Percentiles rank a stretch among this genome's conserved stretches.
These are phyloP conservation scores for Homarus gammarus DNA, from an alignment of 2,888 invertebrate genomes.

Conservation along the genomic window DNA sequence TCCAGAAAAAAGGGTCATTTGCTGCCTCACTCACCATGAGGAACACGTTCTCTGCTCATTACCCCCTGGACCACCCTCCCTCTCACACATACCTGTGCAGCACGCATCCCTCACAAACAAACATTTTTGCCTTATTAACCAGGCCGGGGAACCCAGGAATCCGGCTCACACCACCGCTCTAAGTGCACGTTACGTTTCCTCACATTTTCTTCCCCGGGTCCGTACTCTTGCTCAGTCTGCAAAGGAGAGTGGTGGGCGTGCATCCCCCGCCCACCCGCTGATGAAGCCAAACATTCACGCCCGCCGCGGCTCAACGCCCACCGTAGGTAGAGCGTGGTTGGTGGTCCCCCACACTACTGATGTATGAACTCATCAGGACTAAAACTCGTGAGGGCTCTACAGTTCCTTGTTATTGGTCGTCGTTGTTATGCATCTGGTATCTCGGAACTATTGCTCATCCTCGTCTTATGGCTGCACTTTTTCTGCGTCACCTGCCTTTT, in stretches of 20 bases:
- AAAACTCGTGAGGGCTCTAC: conserved; percentile 39
- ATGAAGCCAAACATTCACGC: conserved; percentile 56
- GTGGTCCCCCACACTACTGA: conserved; percentile 51
- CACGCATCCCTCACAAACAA: conserved; percentile 8
- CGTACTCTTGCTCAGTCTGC: neutral
- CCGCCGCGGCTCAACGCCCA: neutral
- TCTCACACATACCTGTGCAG: neutral
- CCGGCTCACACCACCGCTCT: neutral
- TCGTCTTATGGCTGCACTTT: conserved; percentile 38
- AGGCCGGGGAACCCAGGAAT: neutral
- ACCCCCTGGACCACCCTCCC: neutral
- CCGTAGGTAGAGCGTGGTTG: conserved; percentile 19
- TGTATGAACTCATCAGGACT: conserved; percentile 63
- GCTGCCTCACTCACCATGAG: neutral
- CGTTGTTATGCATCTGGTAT: conserved; percentile 57
- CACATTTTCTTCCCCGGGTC: neutral
- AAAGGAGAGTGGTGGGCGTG: conserved; percentile 5
- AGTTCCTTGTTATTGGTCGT: conserved; percentile 56
- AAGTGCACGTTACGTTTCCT: neutral
- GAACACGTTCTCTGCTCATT: conserved; percentile 42
- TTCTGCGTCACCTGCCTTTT: conserved; percentile 39
- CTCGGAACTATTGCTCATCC: conserved; percentile 53
- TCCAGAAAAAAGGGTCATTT: neutral
- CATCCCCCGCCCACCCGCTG: conserved; percentile 45
- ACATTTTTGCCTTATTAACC: conserved; percentile 29